These are phyloP conservation scores for Podarcis lilfordi DNA, from an alignment of 2,797 vertebrate genomes.

Conservation along the genomic window DNA sequence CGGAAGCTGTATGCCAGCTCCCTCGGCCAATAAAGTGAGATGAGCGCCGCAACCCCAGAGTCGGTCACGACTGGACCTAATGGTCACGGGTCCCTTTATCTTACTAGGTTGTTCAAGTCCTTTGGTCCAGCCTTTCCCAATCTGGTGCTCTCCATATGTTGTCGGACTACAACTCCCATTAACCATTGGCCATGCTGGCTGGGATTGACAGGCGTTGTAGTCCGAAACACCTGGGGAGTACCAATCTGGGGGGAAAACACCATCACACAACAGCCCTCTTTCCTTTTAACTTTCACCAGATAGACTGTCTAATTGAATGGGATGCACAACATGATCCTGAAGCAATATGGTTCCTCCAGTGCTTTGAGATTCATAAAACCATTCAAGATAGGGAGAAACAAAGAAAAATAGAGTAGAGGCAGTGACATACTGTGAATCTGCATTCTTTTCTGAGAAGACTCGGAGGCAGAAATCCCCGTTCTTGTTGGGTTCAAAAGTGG, in stretches of 20 bases:
- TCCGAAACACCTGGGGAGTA: no score
- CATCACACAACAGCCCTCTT: not conserved
- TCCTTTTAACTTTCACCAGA: not conserved
- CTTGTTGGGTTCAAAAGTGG: constrained; percentile 87
- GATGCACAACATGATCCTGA: not conserved
- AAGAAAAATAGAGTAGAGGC: not conserved
- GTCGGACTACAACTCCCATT: no score
- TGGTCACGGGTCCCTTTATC: no score
- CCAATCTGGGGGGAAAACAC: no score
- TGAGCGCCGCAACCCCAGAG: no score
- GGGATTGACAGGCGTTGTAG: no score
- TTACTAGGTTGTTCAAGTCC: not conserved
- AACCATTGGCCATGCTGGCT: no score
- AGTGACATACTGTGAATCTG: constrained; percentile 79
- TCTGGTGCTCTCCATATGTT: no score
- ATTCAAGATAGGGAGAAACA: not conserved
- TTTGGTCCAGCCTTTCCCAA: not conserved
- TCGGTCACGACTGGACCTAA: no score
- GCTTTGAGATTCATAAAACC: not conserved
- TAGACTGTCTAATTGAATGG: not conserved
- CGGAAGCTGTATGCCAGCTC: no score
- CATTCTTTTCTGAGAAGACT: constrained; percentile 87
- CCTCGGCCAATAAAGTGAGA: no score
- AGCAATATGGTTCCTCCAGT: not conserved
- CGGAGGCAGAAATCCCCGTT: constrained; percentile 87